Evolutionary conservation across 2,797 vertebrate species (phyloP), one percentile per base, ranked within the genome.

Genomic region (Falco columbarius): DNA sequence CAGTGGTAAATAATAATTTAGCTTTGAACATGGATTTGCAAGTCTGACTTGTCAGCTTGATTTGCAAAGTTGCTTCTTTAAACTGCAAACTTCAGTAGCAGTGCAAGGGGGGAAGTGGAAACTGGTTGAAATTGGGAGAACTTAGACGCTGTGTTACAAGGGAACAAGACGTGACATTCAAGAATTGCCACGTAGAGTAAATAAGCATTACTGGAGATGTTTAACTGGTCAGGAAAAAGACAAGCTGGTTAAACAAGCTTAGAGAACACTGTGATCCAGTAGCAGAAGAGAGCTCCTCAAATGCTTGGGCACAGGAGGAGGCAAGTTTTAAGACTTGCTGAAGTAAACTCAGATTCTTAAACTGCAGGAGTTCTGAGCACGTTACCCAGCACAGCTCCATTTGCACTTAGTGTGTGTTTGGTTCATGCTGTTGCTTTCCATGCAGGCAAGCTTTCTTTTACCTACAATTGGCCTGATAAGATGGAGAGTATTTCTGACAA

Each of bases 381-480:
- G 81, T n/a, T 32, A 2, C 67, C 51, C 54, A 4, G 67, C 55
- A 8, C 51, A 47, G 66, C 81, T 59, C 36, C 16, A 1, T 14
- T 14, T 49, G 40, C 47, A 14, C 54, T 8, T 3, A 18, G 27
- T 0, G 11, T 29, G n/a, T 6, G 22, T 40, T 55, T 36, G 24
- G 55, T 23, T 74, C 1, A 0, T 16, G 30, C 19, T 12, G 12
- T 9, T 56, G 52, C 46, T 65, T 40, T 46, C 52, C 10, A 3
- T 18, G 12, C 52, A 15, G 44, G 24, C 20, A 46, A 56, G 0
- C 58, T 29, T 30, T 6, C 36, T 82, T 47, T 9, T 27, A 27
- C 42, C 80, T 67, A 4, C n/a, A 13, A 0, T 13, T 42, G 3
- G 0, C 22, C 47, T 15, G 42, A 2, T 18, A 22, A 81, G 38